phyloP scores from a whole-genome alignment of 1,140 invertebrate species.

The Eumaeus atala region DNA sequence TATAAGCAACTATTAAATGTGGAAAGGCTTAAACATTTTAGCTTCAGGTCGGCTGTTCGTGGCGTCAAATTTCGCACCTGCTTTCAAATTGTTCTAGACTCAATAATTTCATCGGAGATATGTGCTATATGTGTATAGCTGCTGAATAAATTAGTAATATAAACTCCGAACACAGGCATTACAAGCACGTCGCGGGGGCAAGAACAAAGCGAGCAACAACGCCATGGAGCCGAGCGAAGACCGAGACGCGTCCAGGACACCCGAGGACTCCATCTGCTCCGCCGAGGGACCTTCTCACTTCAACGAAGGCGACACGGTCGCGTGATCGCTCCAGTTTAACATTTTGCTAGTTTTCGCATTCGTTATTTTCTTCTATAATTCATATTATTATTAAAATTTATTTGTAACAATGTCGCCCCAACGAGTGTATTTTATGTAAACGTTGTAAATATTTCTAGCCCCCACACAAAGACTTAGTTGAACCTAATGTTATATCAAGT shows the following conservation, averaged over 20 bases:
- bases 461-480: no score
- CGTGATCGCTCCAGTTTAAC: slow-evolving; percentile 13
- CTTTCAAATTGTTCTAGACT: neutral
- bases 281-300: slow-evolving; percentile 79
- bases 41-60: slow-evolving; percentile 5
- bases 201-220: slow-evolving; percentile 75
- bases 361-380: neutral
- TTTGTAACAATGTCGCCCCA: no score
- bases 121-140: neutral
- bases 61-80: neutral
- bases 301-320: slow-evolving; percentile 54
- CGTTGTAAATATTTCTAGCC: no score
- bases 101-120: neutral
- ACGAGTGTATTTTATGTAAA: no score
- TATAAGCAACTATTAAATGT: neutral
- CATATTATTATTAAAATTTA: no score
- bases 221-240: slow-evolving; percentile 77
- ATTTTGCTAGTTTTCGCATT: neutral
- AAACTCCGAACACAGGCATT: slow-evolving; percentile 38
- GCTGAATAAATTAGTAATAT: neutral
- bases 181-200: slow-evolving; percentile 75
- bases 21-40: neutral
- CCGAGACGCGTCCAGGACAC: slow-evolving; percentile 79
- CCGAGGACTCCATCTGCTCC: slow-evolving; percentile 84
- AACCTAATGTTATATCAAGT: no score